Evolutionary conservation across 2,797 vertebrate species (phyloP), one percentile per base, ranked within the genome.

Genomic region (Glossophaga mutica): DNA sequence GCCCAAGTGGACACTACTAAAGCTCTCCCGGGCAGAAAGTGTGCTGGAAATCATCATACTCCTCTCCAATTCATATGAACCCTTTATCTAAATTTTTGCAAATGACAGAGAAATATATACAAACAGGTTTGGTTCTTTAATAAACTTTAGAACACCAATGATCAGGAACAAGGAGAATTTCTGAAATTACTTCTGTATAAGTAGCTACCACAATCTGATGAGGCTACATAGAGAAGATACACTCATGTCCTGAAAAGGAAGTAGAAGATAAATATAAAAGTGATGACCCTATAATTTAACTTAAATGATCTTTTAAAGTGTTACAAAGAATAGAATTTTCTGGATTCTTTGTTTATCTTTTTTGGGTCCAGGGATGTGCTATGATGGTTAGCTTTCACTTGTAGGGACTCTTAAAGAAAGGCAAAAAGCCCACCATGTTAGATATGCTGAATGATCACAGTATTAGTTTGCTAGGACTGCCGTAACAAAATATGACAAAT

Each of bases 201-300:
- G 24, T 52, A 87, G 65, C 21, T 71, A 24, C 18, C 59, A 50
- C 42, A 91, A 29, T 59, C 71, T 94, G 34, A 39, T 18, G 22
- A 37, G 22, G n/a, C n/a, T 46, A 57, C 39, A 39, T 7, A 44
- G 37, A 62, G 29, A 90, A 2, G 22, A 50, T 3, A 70, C 46
- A 79, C 44, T 44, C 37, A 87, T 70, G 65, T 46, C 77, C 88
- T 85, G 2, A 96, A 87, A 65, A 95, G 19, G 11, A 77, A 95
- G 26, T 9, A 78, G 24, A 77, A 88, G 26, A 71, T 86, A 93
- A 70, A 73, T 42, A 67, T 52, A 59, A 71, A 84, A 77, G 15
- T 44, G 19, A 67, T 46, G 12, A 5, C 5, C 32, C 37, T 84
- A 39, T 57, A 88, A 82, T 62, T 93, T 46, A 93, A 71, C 34